These are phyloP conservation scores for Suricata suricatta DNA, from an alignment of 2,113 vertebrate species.

Conservation along the genomic window DNA sequence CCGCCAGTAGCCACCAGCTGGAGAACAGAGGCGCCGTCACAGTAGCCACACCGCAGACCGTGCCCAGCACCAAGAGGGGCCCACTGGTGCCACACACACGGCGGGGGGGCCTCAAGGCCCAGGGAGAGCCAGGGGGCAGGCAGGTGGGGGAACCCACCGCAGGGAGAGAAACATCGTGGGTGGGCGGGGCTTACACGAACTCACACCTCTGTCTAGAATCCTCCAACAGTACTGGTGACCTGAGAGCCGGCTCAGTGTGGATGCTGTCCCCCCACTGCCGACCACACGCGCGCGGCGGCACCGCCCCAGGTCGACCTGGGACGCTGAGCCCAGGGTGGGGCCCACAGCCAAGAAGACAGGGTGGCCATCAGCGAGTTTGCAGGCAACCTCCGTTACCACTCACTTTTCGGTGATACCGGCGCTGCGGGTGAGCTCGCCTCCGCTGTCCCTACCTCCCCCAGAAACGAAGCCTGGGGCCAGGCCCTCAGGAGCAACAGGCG, in stretches of 20 bases:
- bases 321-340: background rate
- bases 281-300: background rate
- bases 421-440: background rate
- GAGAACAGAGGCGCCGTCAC: fast-evolving
- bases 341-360: background rate
- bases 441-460: background rate
- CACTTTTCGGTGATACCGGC: background rate
- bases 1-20: background rate
- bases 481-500: background rate
- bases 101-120: background rate
- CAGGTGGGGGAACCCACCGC: too few species aligned
- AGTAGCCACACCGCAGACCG: fast-evolving
- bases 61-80: background rate
- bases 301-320: background rate
- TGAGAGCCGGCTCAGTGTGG: background rate
- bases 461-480: background rate
- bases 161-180: background rate
- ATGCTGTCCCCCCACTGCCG: background rate
- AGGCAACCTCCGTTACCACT: background rate
- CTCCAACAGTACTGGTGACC: background rate
- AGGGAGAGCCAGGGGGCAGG: background rate
- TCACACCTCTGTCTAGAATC: background rate
- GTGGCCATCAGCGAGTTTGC: background rate
- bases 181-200: background rate
- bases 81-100: background rate